Conservation (phyloP, 2,888 invertebrate genomes). For the Harmothoe impar region DNA sequence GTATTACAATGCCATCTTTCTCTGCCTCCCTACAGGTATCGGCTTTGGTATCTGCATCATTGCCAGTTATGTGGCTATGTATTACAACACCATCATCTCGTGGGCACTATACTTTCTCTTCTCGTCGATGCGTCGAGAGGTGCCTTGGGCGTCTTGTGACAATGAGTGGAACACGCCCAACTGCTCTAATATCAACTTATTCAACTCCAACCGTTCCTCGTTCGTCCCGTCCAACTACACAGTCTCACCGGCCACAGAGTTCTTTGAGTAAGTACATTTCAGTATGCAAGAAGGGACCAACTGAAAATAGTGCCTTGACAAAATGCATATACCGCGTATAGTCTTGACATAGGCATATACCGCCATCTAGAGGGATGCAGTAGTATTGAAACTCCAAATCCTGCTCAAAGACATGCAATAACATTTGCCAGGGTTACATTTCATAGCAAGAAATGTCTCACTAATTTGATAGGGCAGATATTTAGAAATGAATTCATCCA, state of each 20-base stretch:
- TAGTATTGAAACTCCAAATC: background rate
- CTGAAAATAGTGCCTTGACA: no score
- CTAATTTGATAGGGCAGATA: no score
- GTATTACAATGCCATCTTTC: no score
- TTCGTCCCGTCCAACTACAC: slow-evolving; percentile 70
- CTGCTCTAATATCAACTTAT: slow-evolving; percentile 85
- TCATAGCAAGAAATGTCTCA: no score
- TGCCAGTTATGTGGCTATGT: slow-evolving; percentile 89
- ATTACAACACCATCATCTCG: slow-evolving; percentile 98
- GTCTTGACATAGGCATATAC: no score
- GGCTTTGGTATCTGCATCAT: slow-evolving; percentile 97
- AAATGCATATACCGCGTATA: no score
- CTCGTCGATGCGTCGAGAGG: slow-evolving; percentile 79
- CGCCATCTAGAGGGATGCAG: slow-evolving; percentile 69
- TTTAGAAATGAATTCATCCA: no score
- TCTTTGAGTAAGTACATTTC: slow-evolving; percentile 77
- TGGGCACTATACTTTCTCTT: slow-evolving; percentile 88
- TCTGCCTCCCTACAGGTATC: slow-evolving; percentile 87
- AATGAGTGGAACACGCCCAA: slow-evolving; percentile 82
- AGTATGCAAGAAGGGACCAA: no score
- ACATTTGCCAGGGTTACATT: no score
- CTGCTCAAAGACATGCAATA: slow-evolving; percentile 35
- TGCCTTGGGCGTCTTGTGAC: slow-evolving; percentile 83
- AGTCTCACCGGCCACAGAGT: slow-evolving; percentile 77
- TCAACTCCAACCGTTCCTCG: slow-evolving; percentile 41